Base-by-base conservation (phyloP, 53 echinoderm and acorn worm species). In the Luidia sarsii region DNA sequence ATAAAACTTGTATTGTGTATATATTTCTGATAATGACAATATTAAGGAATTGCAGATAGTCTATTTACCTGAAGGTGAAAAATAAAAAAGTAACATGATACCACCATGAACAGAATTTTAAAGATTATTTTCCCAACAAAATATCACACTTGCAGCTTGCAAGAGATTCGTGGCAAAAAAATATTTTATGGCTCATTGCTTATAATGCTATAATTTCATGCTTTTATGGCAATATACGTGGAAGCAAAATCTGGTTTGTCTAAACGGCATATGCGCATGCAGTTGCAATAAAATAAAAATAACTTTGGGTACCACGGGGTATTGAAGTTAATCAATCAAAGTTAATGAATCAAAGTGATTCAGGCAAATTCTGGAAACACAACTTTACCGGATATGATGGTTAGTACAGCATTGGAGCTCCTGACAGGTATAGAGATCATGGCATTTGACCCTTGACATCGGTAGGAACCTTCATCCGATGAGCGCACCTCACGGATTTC, bases 401-500 rank as follows among this genome's bases (percentile, higher is more conserved):
- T 72, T 21, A 91, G 80, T 33, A 29, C 69, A n/a, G 87, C 87
- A 33, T 53, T 48, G 18, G 49, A 29, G 49, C 91, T 79, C n/a
- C 39, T 50, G 16, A 64, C 21, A 0, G 43, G 52, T n/a, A 39
- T 13, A 36, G 43, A 6, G 24, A 75, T 48, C 39, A 91, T 50
- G 8, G 51, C 45, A 63, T 91, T 94, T 45, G 69, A 56, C 10
- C 85, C 99, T 51, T 43, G 79, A 49, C 94, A 94, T 15, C 85
- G 48, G 33, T 91, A 94, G 23, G 60, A 41, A 8, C 91, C 91
- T 21, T 28, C 82, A 22, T 94, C 94, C 0, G 71, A 25, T 18
- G 61, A 53, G 23, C 91, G 72, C 10, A 94, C 70, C 48, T 89
- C 91, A 67, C 77, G 64, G 19, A 99, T 94, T 67, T 99, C 99